Evolutionary conservation across 2,113 vertebrate species (phyloP), one percentile per base, ranked within the genome.

Genomic region (Thinocorus orbignyianus): DNA sequence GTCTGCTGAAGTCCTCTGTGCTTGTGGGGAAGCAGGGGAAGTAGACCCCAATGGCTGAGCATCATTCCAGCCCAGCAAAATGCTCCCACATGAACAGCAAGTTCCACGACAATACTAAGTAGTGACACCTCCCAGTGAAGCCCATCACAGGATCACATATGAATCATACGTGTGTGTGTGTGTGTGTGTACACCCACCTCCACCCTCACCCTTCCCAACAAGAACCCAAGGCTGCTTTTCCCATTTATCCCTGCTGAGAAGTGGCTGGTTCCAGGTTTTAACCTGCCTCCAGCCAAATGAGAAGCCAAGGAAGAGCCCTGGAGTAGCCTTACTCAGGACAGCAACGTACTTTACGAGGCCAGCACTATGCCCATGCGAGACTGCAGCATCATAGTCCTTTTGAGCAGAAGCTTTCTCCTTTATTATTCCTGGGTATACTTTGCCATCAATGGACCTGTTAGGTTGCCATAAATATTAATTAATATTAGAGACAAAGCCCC

Each of bases 401-500:
- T 98, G 95, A 39, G 99, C 99, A 37, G 92, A 93, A 49, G 97
- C 97, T 96, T 99, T 99, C 76, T 98, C 93, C 95, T 99, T 99
- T 64, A 99, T 98, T 74, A 97, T 90, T 20, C 99, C 99, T 35
- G 99, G 98, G 39, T 99, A 99, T 6, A 92, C 94, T 44, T 98
- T 71, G 2, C 98, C 98, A 7, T 99, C 98, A 0, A 99, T 99
- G 41, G 97, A 97, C 99, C 99, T 99, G 91, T 80, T 74, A 57
- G 49, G 28, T 87, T 95, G 78, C 51, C 84, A 64, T 17, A 39
- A 91, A 78, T 81, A 77, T 7, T 23, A 69, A 65, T 65, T 77
- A 20, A 6, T 30, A 60, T 25, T 52, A 52, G 68, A 64, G 54
- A 30, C 15, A 60, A 69, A 37, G 26, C 2, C 2, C 28, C 46